These are phyloP conservation scores for Muscidifurax raptorellus DNA, from an alignment of 1,140 invertebrate species.

Conservation along the genomic window DNA sequence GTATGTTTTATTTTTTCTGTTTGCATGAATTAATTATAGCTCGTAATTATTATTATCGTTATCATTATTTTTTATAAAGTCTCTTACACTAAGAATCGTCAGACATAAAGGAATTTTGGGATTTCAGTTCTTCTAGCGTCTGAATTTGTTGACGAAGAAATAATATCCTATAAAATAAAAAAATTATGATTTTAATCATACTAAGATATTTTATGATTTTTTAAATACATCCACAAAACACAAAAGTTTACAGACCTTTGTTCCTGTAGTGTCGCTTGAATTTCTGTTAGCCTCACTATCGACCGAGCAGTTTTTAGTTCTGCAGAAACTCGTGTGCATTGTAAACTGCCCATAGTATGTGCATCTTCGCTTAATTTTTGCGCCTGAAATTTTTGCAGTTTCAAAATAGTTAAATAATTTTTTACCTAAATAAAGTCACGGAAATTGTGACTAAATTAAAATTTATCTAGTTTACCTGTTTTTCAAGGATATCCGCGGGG, in stretches of 20 bases:
- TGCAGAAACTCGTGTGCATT: slow-evolving; percentile 94
- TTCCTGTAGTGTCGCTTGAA: slow-evolving; percentile 97
- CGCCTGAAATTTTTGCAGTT: slow-evolving; percentile 80
- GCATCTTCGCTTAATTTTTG: slow-evolving; percentile 90
- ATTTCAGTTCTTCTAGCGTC: slow-evolving; percentile 92
- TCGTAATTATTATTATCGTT: slow-evolving; percentile 72
- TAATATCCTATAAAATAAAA: slow-evolving; percentile 83
- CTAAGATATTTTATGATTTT: slow-evolving; percentile 8
- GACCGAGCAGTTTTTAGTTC: slow-evolving; percentile 96
- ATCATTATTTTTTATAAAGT: slow-evolving; percentile 71
- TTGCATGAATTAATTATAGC: slow-evolving; percentile 75
- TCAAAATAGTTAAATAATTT: background rate
- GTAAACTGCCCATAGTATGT: slow-evolving; percentile 88
- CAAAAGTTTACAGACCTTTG: slow-evolving; percentile 85
- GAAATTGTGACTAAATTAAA: background rate
- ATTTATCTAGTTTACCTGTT: slow-evolving; percentile 82
- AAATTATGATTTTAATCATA: slow-evolving; percentile 22
- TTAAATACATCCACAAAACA: background rate
- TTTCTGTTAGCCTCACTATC: slow-evolving; percentile 95
- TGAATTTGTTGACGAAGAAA: slow-evolving; percentile 93
- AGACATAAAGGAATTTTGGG: slow-evolving; percentile 93
- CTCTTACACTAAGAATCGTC: slow-evolving; percentile 81
- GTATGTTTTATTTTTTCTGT: slow-evolving; percentile 72
- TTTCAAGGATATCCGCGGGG: slow-evolving; percentile 93
- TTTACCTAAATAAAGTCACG: slow-evolving; percentile 3